A percentile compares a stretch with the other conserved stretches of the same genome.
phyloP scores from a whole-genome alignment of 1,140 invertebrate species.

The Bombus pyrosoma region DNA sequence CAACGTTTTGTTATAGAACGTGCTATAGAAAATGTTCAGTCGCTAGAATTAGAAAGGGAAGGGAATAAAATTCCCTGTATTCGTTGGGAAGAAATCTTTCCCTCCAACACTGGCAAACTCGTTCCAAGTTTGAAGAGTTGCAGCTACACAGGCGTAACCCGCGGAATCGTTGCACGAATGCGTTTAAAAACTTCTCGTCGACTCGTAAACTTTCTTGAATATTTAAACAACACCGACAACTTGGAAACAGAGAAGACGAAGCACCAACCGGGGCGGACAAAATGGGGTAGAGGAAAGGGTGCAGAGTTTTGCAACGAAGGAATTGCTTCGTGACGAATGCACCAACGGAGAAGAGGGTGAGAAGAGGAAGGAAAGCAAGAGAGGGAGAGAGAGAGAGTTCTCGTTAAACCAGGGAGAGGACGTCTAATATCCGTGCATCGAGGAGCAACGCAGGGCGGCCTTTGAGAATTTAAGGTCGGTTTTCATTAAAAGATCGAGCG shows the following conservation, averaged over 20 bases:
- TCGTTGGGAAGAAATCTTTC: neutral
- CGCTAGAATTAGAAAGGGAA: neutral
- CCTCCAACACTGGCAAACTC: neutral
- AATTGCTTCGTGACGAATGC: constrained; percentile 24
- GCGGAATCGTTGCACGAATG: neutral
- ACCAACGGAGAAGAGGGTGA: neutral
- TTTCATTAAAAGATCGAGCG: constrained; percentile 25
- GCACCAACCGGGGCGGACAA: neutral
- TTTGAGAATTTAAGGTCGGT: constrained; percentile 16
- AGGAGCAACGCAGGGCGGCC: no score
- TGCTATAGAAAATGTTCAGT: no score
- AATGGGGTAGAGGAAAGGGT: neutral
- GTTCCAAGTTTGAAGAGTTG: neutral
- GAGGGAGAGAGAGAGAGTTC: neutral
- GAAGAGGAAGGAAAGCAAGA: neutral
- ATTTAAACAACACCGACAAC: constrained; percentile 16
- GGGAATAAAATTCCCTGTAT: neutral
- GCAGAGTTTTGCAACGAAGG: neutral
- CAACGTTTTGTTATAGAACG: neutral
- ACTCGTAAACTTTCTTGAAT: constrained; percentile 19
- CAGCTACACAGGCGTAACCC: neutral
- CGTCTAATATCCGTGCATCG: constrained; percentile 11
- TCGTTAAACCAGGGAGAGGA: neutral
- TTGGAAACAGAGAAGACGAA: neutral
- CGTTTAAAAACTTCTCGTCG: constrained; percentile 5